Conservation (phyloP, 2,113 vertebrate genomes). For the Xyliphius kryptos region DNA sequence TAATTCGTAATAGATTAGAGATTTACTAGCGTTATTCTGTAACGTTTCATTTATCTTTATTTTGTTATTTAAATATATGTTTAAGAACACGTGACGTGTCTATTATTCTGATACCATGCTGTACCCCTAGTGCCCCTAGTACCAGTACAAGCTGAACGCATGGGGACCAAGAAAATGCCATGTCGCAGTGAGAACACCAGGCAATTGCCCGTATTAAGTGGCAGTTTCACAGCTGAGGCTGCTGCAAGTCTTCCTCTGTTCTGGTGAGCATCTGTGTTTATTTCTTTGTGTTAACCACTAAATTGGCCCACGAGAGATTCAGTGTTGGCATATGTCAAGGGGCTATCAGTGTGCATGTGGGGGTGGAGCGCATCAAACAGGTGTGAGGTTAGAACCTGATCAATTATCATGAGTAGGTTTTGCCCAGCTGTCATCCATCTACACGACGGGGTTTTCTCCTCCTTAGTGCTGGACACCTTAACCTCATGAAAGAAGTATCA, state of each 20-base stretch:
- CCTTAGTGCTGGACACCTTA: conserved; percentile 10
- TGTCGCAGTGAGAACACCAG: too few species aligned
- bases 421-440: conserved; percentile 50
- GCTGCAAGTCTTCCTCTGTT: conserved; percentile 16
- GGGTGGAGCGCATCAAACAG: conserved; percentile 37
- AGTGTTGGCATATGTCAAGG: conserved; percentile 36
- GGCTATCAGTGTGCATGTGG: conserved; percentile 32
- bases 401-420: conserved; percentile 36
- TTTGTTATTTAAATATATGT: too few species aligned
- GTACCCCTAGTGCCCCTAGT: too few species aligned
- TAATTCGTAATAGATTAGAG: too few species aligned
- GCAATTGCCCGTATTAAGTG: too few species aligned
- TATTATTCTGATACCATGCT: too few species aligned
- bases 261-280: conserved; percentile 42
- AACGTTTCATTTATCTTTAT: too few species aligned
- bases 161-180: too few species aligned
- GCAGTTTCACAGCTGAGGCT: background rate
- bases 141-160: too few species aligned
- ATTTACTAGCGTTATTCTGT: too few species aligned
- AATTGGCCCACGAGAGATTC: conserved; percentile 40
- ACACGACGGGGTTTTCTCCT: background rate
- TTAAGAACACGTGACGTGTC: too few species aligned
- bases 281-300: conserved; percentile 38
- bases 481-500: too few species aligned
- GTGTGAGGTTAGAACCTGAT: conserved; percentile 45